A percentile compares a stretch with the other conserved stretches of the same genome.
These are phyloP conservation scores for Pangasius mekongensis DNA, from an alignment of 2,797 vertebrate species.

Conservation along the genomic window DNA sequence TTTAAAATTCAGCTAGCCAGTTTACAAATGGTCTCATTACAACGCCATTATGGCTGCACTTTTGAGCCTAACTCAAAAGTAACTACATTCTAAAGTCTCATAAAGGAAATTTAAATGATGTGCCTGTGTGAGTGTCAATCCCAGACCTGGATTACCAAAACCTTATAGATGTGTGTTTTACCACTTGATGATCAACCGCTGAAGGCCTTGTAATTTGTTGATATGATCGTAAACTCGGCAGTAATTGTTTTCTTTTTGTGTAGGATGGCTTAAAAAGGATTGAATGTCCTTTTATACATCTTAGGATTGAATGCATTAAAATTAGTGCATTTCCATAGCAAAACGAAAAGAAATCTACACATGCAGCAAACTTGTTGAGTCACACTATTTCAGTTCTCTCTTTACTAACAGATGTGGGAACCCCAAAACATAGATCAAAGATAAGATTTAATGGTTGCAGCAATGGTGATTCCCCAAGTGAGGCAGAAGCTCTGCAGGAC, in stretches of 20 bases:
- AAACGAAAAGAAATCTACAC: neutral
- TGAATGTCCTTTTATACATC: neutral
- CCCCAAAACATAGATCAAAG: conserved; percentile 64
- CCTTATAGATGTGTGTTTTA: neutral
- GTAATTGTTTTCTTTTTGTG: neutral
- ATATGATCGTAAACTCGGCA: neutral
- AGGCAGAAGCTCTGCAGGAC: conserved; percentile 85
- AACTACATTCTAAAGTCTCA: neutral
- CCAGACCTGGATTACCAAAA: neutral
- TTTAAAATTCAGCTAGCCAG: neutral
- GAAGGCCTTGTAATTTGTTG: neutral
- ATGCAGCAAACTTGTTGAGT: neutral
- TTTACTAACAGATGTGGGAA: conserved; percentile 67
- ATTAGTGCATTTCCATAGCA: neutral
- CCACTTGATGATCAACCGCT: neutral
- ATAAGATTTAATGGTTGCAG: conserved; percentile 54
- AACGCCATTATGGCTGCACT: neutral
- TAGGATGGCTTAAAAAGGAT: neutral
- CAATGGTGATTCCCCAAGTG: conserved; percentile 81
- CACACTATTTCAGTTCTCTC: neutral
- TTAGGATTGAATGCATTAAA: neutral
- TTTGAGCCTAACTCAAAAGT: neutral
- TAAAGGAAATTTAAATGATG: neutral
- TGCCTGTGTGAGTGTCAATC: neutral
- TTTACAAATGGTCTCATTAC: neutral